A percentile compares a stretch with the other conserved stretches of the same genome.
Conservation (phyloP, 2,888 invertebrate genomes). For the Osmoderma eremita region DNA sequence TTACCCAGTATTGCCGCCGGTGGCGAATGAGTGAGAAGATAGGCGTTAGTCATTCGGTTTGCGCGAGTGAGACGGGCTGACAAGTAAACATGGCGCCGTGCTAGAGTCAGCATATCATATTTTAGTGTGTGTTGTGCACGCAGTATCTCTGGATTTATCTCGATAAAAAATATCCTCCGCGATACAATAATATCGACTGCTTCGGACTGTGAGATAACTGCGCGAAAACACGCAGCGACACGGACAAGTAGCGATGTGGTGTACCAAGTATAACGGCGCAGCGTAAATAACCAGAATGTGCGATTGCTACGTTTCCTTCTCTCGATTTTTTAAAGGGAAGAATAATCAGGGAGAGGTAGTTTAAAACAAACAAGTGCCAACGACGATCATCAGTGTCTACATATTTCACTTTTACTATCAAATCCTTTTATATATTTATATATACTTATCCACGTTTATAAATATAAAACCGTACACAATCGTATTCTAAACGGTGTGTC, state of each 20-base stretch:
- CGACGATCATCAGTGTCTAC: background rate
- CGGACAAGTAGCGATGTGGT: background rate
- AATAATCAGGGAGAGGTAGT: constrained; percentile 4
- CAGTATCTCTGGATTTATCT: constrained; percentile 56
- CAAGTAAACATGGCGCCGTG: constrained; percentile 65
- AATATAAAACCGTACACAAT: too few relatives aligned
- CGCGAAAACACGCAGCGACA: constrained; percentile 7
- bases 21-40: constrained; percentile 51
- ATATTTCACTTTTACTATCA: constrained; percentile 28
- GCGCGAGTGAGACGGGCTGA: constrained; percentile 57
- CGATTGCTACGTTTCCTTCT: constrained; percentile 17
- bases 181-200: background rate
- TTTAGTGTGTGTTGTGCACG: constrained; percentile 61
- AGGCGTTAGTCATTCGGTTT: constrained; percentile 52
- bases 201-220: background rate
- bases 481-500: background rate
- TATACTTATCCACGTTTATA: background rate
- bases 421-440: constrained; percentile 7
- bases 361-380: constrained; percentile 23
- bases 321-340: background rate
- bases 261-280: too few relatives aligned
- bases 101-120: constrained; percentile 64
- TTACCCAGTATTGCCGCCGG: constrained; percentile 52
- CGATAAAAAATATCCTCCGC: constrained; percentile 38
- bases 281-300: constrained; percentile 6